Evolutionary conservation across 2,888 invertebrate species (phyloP), one percentile per base, ranked within the genome.

Genomic region (Spodoptera exigua): DNA sequence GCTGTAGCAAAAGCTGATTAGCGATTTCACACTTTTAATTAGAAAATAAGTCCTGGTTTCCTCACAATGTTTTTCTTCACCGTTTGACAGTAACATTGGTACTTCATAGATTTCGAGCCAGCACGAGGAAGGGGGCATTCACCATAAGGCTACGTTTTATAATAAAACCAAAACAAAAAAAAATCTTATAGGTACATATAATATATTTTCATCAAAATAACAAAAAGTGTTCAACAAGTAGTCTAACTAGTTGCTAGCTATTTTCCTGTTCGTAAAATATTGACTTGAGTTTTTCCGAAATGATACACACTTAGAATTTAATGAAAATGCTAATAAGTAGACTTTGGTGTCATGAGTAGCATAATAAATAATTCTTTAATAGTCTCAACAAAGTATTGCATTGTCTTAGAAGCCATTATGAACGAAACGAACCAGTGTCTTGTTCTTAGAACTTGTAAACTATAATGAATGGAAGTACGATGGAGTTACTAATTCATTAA

Each of bases 231-330:
- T n/a, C n/a, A n/a, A n/a, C n/a, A n/a, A n/a, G n/a, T n/a, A n/a
- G n/a, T n/a, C n/a, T n/a, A n/a, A n/a, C n/a, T n/a, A n/a, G n/a
- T n/a, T n/a, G n/a, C n/a, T n/a, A 27, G 1, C 27, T 27, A 27
- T 27, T 67, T 70, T 70, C 70, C 67, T 67, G 53, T 43, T 41
- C 14, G 27, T 41, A 49, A 41, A 45, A 61, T 7, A 45, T n/a
- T 27, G 45, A 16, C 36, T 49, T 49, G 39, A 70, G 67, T 53
- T 63, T 70, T 68, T 39, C 67, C 53, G 45, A 57, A 70, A 35
- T 11, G 0, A 9, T 16, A 18, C 45, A 48, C 36, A 21, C 37
- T 51, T 18, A 7, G n/a, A 44, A 48, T 12, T 21, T 37, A 70
- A 21, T 36, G n/a, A 16, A 17, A 48, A 70, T 70, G 40, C 40